Base-by-base conservation (phyloP, 2,888 invertebrate species). In the Coelinius sp. region DNA sequence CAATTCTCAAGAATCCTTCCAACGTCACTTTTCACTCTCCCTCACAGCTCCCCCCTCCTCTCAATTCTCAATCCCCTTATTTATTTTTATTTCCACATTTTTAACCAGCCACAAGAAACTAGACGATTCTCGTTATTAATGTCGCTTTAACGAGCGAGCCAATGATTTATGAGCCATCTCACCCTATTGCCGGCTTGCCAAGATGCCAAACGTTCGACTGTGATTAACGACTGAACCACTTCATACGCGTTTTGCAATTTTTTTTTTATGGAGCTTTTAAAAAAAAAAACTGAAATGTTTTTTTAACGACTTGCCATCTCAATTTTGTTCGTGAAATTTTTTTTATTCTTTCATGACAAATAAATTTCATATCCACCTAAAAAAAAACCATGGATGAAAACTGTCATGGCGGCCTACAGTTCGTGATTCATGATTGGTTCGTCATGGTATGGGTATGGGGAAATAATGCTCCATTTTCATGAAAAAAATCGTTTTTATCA, bases 1-100 rank as follows among this genome's bases (percentile, higher is more conserved):
- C 76, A 77, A 77, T 75, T 74, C 68, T 71, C 72, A 53, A 59
- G 70, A 76, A 73, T 75, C 75, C 70, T 65, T 65, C 44, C 22
- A 46, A 56, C 63, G 63, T 38, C 69, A 46, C 49, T 44, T 35
- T 52, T 44, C 65, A 22, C 53, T 63, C 52, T 4, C 27, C n/a
- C 25, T 66, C 44, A 63, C 12, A 17, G 25, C 25, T 59, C 31
- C 56, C 59, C 63, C 53, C 35, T n/a, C n/a, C n/a, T n/a, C n/a
- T 41, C 65, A 20, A 31, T 52, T 52, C 14, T 66, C 20, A 8
- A 41, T 44, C 56, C 46, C 41, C 56, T 64, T 75, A 68, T 75
- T 76, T 64, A 74, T 75, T 71, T 73, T 71, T 72, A 75, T 75
- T 74, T 44, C 46, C 70, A 67, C 49, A 14, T 75, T 70, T n/a